Evolutionary conservation across 2,888 invertebrate genomes (phyloP).

Genomic region (Mamestra brassicae): DNA sequence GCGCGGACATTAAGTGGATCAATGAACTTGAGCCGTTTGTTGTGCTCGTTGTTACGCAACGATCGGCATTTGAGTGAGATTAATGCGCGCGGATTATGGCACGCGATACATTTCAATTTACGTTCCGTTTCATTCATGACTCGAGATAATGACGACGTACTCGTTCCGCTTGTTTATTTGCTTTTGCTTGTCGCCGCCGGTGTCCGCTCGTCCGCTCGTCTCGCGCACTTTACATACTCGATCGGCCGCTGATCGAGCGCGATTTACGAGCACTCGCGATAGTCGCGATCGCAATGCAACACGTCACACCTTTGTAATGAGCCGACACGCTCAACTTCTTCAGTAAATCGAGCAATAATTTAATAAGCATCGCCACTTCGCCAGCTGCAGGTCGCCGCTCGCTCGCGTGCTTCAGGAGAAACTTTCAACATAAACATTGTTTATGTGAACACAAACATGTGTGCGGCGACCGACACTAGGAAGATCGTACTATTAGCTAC

Average conservation of each 20-base stretch:
- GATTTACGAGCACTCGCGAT: conserved; percentile 41
- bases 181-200: conserved; percentile 74
- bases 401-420: conserved; percentile 50
- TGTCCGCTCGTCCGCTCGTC: conserved; percentile 59
- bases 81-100: conserved; percentile 90
- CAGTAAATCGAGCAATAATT: conserved; percentile 31
- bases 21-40: conserved; percentile 90
- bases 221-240: conserved; percentile 75
- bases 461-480: conserved; percentile 70
- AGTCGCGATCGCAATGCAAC: conserved; percentile 20
- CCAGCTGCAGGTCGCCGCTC: conserved; percentile 27
- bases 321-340: conserved; percentile 39
- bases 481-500: conserved; percentile 86
- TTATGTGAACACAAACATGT: conserved; percentile 67
- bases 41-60: conserved; percentile 86
- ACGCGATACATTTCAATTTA: conserved; percentile 91
- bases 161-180: conserved; percentile 85
- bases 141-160: conserved; percentile 87
- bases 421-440: conserved; percentile 61
- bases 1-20: conserved; percentile 89
- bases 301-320: conserved; percentile 42
- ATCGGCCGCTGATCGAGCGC: conserved; percentile 64
- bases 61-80: conserved; percentile 90
- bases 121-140: conserved; percentile 90
- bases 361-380: conserved; percentile 30